phyloP scores from a whole-genome alignment of 2,888 invertebrate genomes.

The Herminia tarsipennalis region DNA sequence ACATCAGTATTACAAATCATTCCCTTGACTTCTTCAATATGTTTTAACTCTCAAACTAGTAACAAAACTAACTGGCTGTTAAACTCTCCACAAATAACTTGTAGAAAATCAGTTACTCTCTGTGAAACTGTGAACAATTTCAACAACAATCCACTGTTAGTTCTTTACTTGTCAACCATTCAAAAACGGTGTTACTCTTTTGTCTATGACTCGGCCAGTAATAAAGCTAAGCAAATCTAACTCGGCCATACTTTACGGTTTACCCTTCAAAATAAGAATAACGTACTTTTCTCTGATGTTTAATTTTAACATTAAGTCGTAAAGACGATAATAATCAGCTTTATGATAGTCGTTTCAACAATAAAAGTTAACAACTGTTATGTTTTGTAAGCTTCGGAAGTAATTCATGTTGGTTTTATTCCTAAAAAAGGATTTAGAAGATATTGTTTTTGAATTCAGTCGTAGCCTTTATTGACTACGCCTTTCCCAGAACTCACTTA shows the following conservation, averaged over 20 bases:
- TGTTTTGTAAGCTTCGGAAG: not conserved
- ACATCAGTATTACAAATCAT: too few species aligned
- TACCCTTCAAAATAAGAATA: constrained; percentile 9
- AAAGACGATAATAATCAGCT: not conserved
- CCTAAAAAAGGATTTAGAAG: too few species aligned
- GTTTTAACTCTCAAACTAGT: too few species aligned
- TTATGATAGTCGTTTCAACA: not conserved
- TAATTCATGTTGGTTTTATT: too few species aligned
- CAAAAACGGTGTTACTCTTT: not conserved
- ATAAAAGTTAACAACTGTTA: not conserved
- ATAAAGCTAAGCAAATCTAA: constrained; percentile 1
- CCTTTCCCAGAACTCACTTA: too few species aligned
- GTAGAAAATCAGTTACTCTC: too few species aligned
- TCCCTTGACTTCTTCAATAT: too few species aligned
- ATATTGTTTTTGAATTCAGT: too few species aligned
- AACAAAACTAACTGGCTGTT: too few species aligned
- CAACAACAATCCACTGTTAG: not conserved
- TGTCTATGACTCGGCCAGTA: constrained; percentile 1
- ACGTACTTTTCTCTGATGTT: not conserved
- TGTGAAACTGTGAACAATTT: too few species aligned
- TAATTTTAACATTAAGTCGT: not conserved
- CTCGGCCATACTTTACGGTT: constrained; percentile 1
- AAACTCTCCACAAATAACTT: too few species aligned
- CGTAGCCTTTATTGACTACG: too few species aligned
- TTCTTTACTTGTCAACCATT: not conserved